Evolutionary conservation across 2,797 vertebrate species (phyloP).

Genomic region (Glyptemys insculpta): DNA sequence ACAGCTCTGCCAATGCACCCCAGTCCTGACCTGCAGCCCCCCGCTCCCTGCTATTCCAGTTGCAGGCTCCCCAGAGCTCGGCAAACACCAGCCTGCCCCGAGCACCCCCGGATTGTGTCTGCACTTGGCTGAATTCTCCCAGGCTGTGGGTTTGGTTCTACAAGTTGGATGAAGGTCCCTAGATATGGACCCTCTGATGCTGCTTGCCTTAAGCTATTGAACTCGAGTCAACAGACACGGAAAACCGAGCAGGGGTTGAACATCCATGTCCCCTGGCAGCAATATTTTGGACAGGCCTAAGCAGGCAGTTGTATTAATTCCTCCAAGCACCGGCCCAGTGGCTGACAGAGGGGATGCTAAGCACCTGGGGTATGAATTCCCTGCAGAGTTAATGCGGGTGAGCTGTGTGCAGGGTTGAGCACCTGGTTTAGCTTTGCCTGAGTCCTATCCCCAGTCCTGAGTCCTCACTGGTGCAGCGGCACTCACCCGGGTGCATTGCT

Average conservation of each 20-base stretch:
- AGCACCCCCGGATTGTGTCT: not conserved
- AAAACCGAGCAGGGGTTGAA: not conserved
- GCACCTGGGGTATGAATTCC: not conserved
- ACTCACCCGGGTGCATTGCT: too few relatives aligned
- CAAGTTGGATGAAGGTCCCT: not conserved
- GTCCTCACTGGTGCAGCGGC: too few relatives aligned
- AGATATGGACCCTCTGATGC: not conserved
- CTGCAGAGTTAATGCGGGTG: not conserved
- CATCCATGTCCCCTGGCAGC: too few relatives aligned
- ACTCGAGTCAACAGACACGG: not conserved
- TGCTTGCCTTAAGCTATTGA: not conserved
- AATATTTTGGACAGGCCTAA: too few relatives aligned
- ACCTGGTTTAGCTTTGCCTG: not conserved
- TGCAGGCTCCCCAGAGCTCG: not conserved
- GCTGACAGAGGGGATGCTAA: not conserved
- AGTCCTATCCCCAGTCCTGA: not conserved
- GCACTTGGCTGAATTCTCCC: not conserved
- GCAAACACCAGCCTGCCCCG: not conserved
- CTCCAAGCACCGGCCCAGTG: not conserved
- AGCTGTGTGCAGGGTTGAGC: not conserved
- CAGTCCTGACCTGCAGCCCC: not conserved
- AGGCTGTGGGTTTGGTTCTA: not conserved
- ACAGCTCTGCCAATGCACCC: not conserved
- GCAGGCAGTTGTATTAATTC: too few relatives aligned
- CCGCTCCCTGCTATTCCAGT: not conserved